Conservation (phyloP, 2,113 vertebrate genomes). For the Lophotis ruficrista region DNA sequence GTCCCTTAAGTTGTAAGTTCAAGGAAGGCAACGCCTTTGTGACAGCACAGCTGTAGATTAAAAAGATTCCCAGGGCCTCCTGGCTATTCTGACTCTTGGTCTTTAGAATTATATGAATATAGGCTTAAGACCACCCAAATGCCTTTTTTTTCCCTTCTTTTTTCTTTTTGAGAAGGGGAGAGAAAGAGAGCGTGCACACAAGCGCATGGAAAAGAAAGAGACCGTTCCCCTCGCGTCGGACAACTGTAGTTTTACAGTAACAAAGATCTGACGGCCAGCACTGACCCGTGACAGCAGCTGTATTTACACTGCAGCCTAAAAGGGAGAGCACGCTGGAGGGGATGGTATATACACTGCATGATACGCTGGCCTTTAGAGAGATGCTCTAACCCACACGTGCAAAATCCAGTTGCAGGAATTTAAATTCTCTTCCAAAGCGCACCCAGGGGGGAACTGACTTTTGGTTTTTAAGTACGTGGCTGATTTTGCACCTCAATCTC, state of each 20-base stretch:
- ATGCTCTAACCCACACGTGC: not conserved
- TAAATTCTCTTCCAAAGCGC: conserved; percentile 13
- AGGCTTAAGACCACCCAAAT: conserved; percentile 58
- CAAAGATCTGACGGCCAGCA: not conserved
- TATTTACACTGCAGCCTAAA: conserved; percentile 41
- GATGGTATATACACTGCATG: not conserved
- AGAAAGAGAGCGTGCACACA: not conserved
- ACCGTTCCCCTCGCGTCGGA: not conserved
- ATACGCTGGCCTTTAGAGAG: not conserved
- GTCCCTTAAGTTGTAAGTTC: conserved; percentile 28
- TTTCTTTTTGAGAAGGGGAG: not conserved
- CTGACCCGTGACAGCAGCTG: conserved; percentile 41
- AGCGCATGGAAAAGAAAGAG: not conserved
- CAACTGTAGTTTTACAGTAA: conserved; percentile 55
- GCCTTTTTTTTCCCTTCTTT: not conserved
- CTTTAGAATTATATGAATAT: conserved; percentile 56
- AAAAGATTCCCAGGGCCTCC: conserved; percentile 48
- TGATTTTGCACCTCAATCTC: conserved; percentile 2
- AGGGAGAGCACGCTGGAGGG: not conserved
- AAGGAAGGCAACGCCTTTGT: conserved; percentile 22
- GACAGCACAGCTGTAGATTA: conserved; percentile 40
- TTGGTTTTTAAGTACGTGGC: not conserved
- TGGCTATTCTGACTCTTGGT: conserved; percentile 5
- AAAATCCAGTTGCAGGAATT: conserved; percentile 3
- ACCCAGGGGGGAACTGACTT: not conserved